These are phyloP conservation scores for Eupsilia transversa DNA, from an alignment of 2,888 invertebrate species.

Conservation along the genomic window DNA sequence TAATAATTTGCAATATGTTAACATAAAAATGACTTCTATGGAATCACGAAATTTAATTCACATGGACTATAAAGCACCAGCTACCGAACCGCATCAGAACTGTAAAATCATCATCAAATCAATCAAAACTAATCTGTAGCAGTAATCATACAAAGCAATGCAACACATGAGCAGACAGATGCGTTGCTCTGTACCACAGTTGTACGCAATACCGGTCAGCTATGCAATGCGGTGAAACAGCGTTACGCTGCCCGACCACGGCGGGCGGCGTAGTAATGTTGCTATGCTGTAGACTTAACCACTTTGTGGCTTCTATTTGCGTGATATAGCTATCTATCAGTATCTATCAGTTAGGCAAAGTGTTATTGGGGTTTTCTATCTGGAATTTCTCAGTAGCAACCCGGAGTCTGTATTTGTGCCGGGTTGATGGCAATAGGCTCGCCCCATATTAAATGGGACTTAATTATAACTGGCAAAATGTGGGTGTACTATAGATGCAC, in stretches of 20 bases:
- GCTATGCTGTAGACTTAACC: conserved; percentile 22
- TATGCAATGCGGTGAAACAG: conserved; percentile 59
- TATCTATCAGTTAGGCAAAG: too few species aligned
- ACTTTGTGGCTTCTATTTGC: not conserved
- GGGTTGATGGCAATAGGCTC: too few species aligned
- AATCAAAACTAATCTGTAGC: conserved; percentile 27
- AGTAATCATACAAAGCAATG: conserved; percentile 24
- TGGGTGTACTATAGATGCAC: too few species aligned
- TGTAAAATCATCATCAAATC: conserved; percentile 10
- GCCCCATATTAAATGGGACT: too few species aligned
- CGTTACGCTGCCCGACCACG: conserved; percentile 45
- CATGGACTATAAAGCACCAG: not conserved
- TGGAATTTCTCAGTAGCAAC: too few species aligned
- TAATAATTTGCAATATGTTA: too few species aligned
- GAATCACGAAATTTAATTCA: too few species aligned
- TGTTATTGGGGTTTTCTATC: too few species aligned
- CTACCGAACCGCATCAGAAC: conserved; percentile 1
- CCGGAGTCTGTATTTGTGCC: too few species aligned
- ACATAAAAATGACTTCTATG: not conserved
- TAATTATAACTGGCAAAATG: too few species aligned
- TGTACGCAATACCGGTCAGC: conserved; percentile 44
- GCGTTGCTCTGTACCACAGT: conserved; percentile 17
- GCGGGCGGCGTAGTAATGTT: not conserved
- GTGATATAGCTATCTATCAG: not conserved
- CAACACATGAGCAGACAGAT: conserved; percentile 38